Conservation (phyloP, 2,797 vertebrate genomes). For the Gila robusta region DNA sequence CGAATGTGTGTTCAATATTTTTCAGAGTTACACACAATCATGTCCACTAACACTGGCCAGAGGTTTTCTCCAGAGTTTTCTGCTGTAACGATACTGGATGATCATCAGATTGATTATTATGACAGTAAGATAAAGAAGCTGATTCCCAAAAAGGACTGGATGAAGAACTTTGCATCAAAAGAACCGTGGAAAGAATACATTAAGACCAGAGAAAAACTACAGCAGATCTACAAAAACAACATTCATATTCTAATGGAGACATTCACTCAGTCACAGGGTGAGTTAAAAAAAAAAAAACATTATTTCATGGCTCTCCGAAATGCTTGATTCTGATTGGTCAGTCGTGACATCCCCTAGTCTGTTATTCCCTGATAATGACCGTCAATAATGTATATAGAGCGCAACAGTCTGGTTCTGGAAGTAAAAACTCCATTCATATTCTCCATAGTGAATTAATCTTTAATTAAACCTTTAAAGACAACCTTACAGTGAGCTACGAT, state of each 20-base stretch:
- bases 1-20: not conserved
- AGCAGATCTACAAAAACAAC: not conserved
- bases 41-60: not conserved
- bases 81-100: not conserved
- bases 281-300: accelerated
- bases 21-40: not conserved
- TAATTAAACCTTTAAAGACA: no score
- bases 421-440: not conserved
- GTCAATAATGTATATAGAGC: not conserved
- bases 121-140: not conserved
- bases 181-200: accelerated
- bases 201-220: accelerated
- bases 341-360: not conserved
- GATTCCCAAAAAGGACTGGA: not conserved
- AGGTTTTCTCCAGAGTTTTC: not conserved
- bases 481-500: no score
- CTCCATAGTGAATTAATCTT: no score
- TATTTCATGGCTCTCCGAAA: not conserved
- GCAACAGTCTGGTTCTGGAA: no score
- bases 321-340: conserved; percentile 2
- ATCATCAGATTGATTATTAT: not conserved
- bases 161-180: accelerated
- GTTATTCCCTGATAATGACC: not conserved
- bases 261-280: not conserved
- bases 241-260: accelerated